Conservation (phyloP, 2,113 vertebrate species). For the Echinops telfairi region DNA sequence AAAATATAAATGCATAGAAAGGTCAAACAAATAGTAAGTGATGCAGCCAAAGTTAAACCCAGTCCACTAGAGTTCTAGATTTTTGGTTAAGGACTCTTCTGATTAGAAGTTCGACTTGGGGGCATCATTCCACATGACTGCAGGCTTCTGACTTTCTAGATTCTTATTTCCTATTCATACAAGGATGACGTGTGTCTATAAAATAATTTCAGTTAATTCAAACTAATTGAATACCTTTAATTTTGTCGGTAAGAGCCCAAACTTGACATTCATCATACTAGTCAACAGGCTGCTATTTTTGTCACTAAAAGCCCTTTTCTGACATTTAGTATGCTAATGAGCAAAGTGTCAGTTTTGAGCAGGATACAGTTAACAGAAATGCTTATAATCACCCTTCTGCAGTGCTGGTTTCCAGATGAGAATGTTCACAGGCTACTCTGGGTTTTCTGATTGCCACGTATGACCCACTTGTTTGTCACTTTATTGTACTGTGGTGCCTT, state of each 20-base stretch:
- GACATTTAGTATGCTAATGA: conserved; percentile 74
- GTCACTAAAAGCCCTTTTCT: conserved; percentile 65
- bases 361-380: conserved; percentile 10
- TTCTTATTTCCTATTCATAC: neutral
- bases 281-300: conserved; percentile 74
- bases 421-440: neutral
- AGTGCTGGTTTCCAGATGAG: neutral
- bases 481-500: no score
- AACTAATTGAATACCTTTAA: conserved; percentile 31
- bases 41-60: neutral
- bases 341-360: conserved; percentile 20
- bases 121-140: neutral
- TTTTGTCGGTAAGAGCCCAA: conserved; percentile 34
- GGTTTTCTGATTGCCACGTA: no score
- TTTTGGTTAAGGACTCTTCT: neutral
- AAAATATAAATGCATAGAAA: neutral
- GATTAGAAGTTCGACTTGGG: neutral
- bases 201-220: conserved; percentile 36
- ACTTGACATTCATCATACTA: conserved; percentile 58
- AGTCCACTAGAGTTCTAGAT: neutral
- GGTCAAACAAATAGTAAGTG: neutral
- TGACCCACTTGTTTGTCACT: no score
- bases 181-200: neutral
- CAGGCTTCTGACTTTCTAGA: neutral
- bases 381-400: neutral